Evolutionary conservation across 1,140 invertebrate genomes (phyloP), one percentile per base, ranked within the genome.

Genomic region (Myzus persicae): DNA sequence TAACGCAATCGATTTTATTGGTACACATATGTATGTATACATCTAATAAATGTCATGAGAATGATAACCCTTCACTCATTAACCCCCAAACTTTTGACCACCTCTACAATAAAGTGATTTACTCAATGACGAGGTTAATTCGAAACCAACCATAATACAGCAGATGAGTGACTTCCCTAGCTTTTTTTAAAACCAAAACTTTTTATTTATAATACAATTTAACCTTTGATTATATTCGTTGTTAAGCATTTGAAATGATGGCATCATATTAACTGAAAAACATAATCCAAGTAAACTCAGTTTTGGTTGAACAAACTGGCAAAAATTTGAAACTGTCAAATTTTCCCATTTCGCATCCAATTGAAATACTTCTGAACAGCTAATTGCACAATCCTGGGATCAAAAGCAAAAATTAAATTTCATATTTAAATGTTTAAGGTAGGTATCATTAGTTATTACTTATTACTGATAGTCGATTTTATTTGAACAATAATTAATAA

Each of bases 311-410:
- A 81, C 14, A 46, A 11, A 91, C n/a, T 36, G 3, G 46, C 90
- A 91, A 46, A 91, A 46, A 51, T 91, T 81, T 24, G n/a, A 1
- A 24, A 81, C 20, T 0, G 90, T 81, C 26, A 24, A 38, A 91
- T 91, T 91, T 91, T 44, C 44, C 90, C 90, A 91, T 91, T 36
- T 36, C 20, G 14, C 18, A 24, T n/a, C 18, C 0, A 42, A 76
- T 46, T 91, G 40, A 76, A 91, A 91, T 26, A 91, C n/a, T 91
- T 91, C 90, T 36, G 42, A 26, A 46, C 90, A 91, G 22, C 67
- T 76, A 22, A 76, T 48, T 4, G 59, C 59, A 36, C 38, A 91
- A 1, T 46, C 18, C 90, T 91, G 46, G 7, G 4, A 51, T 88
- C 59, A 59, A 36, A 51, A 90, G 31, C 0, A n/a, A 6, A n/a